These are phyloP conservation scores for Nilaparvata lugens DNA, from an alignment of 1,140 invertebrate species.

Conservation along the genomic window DNA sequence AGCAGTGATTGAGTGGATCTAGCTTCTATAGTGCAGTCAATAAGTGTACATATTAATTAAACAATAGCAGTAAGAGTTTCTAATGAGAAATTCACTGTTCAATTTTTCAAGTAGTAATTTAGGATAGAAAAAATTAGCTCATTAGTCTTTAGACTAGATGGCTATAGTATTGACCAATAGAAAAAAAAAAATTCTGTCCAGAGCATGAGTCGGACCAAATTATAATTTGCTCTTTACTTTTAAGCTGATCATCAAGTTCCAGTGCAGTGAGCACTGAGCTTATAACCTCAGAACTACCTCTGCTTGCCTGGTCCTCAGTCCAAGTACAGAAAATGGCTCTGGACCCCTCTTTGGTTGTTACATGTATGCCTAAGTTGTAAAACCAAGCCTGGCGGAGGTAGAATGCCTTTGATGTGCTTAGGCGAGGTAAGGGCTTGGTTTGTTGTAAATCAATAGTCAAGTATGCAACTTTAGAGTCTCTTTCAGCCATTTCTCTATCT, in stretches of 20 bases:
- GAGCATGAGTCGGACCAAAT: too few species aligned
- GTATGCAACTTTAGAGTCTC: not conserved
- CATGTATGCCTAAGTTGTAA: slow-evolving; percentile 8
- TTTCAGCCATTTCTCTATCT: not conserved
- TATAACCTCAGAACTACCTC: slow-evolving; percentile 1
- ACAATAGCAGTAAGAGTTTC: too few species aligned
- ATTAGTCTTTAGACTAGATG: too few species aligned
- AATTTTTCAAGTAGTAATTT: too few species aligned
- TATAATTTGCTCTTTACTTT: too few species aligned
- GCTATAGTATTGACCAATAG: too few species aligned
- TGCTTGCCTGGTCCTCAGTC: not conserved
- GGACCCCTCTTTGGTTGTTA: not conserved
- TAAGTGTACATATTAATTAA: too few species aligned
- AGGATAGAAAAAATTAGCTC: too few species aligned
- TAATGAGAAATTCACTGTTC: too few species aligned
- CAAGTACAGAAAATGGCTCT: not conserved
- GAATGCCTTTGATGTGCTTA: slow-evolving; percentile 6
- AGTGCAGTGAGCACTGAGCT: not conserved
- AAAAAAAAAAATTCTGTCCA: too few species aligned
- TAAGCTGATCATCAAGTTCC: not conserved
- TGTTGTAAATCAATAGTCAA: slow-evolving; percentile 4
- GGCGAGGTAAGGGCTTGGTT: slow-evolving; percentile 4
- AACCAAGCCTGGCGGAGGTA: slow-evolving; percentile 1
- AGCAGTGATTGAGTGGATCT: too few species aligned
- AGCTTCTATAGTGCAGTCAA: too few species aligned